Base-by-base conservation (phyloP, 2,113 vertebrate genomes). In the Malurus cyaneus region DNA sequence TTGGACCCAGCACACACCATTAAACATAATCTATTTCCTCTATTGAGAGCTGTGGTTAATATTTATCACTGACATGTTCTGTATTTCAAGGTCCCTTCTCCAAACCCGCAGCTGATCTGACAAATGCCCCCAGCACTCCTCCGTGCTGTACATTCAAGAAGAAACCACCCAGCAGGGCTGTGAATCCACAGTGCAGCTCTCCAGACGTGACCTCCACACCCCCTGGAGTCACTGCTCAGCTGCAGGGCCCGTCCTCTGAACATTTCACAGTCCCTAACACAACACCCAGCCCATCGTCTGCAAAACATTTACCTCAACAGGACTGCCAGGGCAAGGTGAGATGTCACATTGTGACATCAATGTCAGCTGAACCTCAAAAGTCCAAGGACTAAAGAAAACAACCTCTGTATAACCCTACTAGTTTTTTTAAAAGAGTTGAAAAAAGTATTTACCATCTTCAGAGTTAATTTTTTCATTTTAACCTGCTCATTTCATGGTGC, bases 1-100 rank as follows among this genome's bases (percentile, higher is more conserved):
- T 41, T 71, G 77, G 49, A 83, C 28, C 21, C 65, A 78, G 56
- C 69, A 91, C 77, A 89, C 83, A 86, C 64, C 91, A 92, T 93
- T 96, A 91, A 95, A 74, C 80, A 64, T 67, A 41, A 94, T 26
- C 57, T 47, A 90, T 74, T 94, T 84, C 88, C 86, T 93, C 57
- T 76, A 5, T 6, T 32, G 80, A 60, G 64, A 59, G 2, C 69
- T n/a, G 13, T 47, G 53, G 95, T 94, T 96, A 96, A 93, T 94
- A 74, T 86, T 95, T 92, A 80, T 80, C 91, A 47, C 29, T n/a
- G 54, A 49, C 32, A 62, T 3, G 5, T 17, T 60, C 11, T 9
- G 6, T 44, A 47, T 64, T 73, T 80, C 80, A 80, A 84, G 57
- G 91, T 71, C 28, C n/a, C 56, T 47, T 86, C 52, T 74, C 80